A percentile compares a stretch with the other conserved stretches of the same genome.
phyloP scores from a whole-genome alignment of 2,888 invertebrate species.

The Dicroscelio sp. region DNA sequence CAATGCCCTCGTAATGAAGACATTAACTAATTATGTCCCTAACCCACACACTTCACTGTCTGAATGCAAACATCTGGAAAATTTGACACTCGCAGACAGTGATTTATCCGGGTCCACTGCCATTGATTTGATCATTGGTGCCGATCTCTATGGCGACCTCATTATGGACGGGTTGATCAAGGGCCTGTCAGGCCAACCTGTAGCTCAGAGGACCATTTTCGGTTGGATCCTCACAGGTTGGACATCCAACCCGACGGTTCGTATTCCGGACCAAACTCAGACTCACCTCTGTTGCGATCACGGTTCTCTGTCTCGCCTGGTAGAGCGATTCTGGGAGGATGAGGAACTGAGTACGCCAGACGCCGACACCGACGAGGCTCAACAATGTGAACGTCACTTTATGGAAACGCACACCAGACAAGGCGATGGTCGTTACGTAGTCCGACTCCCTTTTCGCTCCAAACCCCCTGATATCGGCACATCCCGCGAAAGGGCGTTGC shows the following conservation, averaged over 20 bases:
- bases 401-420: not conserved
- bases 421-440: conserved; percentile 1
- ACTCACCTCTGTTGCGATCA: no score
- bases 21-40: not conserved
- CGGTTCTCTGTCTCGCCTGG: not conserved
- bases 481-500: not conserved
- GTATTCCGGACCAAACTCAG: no score
- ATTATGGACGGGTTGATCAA: not conserved
- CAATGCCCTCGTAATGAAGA: not conserved
- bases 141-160: not conserved
- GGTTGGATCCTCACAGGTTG: not conserved
- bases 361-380: not conserved
- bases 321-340: not conserved
- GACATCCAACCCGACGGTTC: not conserved
- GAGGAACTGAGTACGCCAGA: not conserved
- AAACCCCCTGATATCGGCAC: conserved; percentile 4
- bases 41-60: not conserved
- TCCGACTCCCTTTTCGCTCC: not conserved
- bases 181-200: not conserved
- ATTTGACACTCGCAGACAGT: not conserved
- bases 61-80: not conserved
- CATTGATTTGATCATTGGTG: not conserved
- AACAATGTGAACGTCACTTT: not conserved
- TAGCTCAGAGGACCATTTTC: not conserved
- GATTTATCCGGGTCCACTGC: not conserved